Conservation (phyloP, 2,888 invertebrate species). For the Neuroscelio doddi region DNA sequence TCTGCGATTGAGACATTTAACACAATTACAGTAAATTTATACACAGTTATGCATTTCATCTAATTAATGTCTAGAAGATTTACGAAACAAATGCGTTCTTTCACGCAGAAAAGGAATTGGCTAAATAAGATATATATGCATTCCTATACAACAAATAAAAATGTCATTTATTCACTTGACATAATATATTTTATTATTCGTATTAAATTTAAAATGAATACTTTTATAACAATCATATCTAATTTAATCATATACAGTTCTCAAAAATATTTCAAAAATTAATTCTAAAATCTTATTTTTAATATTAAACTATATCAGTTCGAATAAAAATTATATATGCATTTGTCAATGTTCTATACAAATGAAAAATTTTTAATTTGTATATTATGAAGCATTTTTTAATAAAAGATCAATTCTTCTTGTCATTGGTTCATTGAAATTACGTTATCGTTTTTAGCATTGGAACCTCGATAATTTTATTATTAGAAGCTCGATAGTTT, state of each 20-base stretch:
- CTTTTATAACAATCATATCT: too few species aligned
- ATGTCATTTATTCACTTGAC: too few species aligned
- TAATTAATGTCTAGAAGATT: neutral
- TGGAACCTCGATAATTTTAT: constrained; percentile 9
- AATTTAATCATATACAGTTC: too few species aligned
- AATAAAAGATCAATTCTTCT: neutral
- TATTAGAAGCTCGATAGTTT: constrained; percentile 5
- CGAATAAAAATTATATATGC: neutral
- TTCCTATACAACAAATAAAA: too few species aligned
- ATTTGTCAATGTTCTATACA: too few species aligned
- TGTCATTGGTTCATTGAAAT: neutral
- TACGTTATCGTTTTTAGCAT: neutral
- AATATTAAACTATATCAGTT: neutral
- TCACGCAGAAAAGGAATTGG: neutral
- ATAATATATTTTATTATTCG: too few species aligned
- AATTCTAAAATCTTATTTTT: too few species aligned
- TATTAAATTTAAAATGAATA: too few species aligned
- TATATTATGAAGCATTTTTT: too few species aligned
- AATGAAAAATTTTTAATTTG: too few species aligned
- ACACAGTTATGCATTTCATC: constrained; percentile 4
- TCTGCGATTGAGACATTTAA: constrained; percentile 16
- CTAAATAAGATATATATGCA: too few species aligned
- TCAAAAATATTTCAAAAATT: too few species aligned
- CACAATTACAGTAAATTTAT: constrained; percentile 11
- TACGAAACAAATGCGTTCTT: constrained; percentile 11